Conservation (phyloP, 92 coral and sea anemone species). For the Metridium senile region DNA sequence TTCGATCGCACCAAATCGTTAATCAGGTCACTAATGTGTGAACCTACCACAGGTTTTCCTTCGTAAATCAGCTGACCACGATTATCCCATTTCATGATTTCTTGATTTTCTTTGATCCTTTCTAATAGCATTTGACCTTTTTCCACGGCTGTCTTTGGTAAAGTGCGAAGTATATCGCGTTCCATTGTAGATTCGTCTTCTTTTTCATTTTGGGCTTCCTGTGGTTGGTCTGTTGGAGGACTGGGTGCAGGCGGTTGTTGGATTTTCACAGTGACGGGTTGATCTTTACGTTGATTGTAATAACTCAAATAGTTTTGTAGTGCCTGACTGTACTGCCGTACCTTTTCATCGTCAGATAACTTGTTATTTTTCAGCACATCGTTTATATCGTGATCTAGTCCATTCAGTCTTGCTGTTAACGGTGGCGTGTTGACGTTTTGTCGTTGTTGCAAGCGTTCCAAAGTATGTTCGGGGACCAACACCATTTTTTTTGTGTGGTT, state of each 20-base stretch:
- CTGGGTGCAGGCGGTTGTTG: neutral
- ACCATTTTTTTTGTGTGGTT: conserved; percentile 25
- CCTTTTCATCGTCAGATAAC: conserved; percentile 35
- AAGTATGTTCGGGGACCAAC: conserved; percentile 27
- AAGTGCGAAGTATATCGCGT: conserved; percentile 18
- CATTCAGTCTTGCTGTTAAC: conserved; percentile 8
- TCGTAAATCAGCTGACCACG: conserved; percentile 38
- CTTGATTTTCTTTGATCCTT: conserved; percentile 27
- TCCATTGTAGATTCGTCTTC: conserved; percentile 5
- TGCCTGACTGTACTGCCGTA: conserved; percentile 21
- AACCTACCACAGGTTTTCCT: conserved; percentile 33
- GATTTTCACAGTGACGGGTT: conserved; percentile 33
- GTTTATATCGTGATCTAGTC: conserved; percentile 15
- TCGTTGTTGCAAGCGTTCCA: conserved; percentile 26
- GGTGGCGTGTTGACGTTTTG: conserved; percentile 18
- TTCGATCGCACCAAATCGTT: conserved; percentile 19
- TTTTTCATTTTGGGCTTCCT: neutral
- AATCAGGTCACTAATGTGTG: conserved; percentile 48
- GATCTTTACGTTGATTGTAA: conserved; percentile 37
- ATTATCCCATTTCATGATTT: conserved; percentile 42
- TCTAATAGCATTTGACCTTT: conserved; percentile 26
- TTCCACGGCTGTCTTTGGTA: conserved; percentile 27
- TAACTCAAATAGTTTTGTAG: conserved; percentile 38
- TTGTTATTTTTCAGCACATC: conserved; percentile 22
- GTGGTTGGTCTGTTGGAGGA: neutral